Conservation (phyloP, 2,113 vertebrate species). For the Apteryx mantelli region DNA sequence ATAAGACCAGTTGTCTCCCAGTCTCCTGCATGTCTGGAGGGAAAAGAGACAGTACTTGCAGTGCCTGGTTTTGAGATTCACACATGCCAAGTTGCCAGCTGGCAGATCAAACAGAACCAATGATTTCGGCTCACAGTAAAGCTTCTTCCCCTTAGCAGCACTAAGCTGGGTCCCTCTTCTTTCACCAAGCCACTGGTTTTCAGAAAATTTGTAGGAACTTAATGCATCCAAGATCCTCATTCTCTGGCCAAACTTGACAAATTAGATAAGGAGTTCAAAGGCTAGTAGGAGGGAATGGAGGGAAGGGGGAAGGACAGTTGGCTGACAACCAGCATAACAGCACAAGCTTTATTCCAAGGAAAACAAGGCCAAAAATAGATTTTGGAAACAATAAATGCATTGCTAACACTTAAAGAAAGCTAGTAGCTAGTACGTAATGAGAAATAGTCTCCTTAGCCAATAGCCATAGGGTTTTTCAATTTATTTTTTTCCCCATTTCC, state of each 20-base stretch:
- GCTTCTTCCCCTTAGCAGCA: neutral
- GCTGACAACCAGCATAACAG: constrained; percentile 20
- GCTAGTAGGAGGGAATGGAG: constrained; percentile 1
- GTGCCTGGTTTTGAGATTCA: constrained; percentile 11
- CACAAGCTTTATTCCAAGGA: constrained; percentile 15
- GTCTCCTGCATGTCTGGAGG: neutral
- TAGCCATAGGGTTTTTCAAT: neutral
- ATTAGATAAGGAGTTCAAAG: constrained; percentile 36
- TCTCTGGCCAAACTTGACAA: constrained; percentile 33
- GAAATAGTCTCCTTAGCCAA: neutral
- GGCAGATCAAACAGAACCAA: neutral
- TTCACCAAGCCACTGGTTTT: neutral
- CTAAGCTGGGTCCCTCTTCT: neutral
- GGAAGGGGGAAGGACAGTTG: neutral
- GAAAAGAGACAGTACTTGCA: neutral
- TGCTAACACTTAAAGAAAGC: neutral
- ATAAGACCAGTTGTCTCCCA: neutral
- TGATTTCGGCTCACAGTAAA: neutral
- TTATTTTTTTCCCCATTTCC: neutral
- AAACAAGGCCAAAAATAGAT: constrained; percentile 52
- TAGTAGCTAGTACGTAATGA: neutral
- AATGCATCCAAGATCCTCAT: neutral
- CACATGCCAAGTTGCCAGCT: neutral
- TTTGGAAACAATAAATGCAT: constrained; percentile 12
- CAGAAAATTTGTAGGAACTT: neutral